Conservation (phyloP, 2,888 invertebrate species). For the Gymnosoma rotundatum region DNA sequence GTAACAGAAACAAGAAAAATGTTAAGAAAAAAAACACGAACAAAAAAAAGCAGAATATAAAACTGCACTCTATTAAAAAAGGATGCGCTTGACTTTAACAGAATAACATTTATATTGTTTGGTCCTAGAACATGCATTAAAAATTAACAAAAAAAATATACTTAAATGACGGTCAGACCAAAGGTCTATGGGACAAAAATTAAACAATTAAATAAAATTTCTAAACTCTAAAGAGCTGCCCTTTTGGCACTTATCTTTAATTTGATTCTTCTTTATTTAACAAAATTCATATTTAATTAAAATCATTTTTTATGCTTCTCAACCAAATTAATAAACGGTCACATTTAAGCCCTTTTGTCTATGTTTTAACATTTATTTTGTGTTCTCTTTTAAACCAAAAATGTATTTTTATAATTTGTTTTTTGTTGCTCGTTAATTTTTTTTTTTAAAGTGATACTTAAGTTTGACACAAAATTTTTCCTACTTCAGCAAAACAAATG, state of each 20-base stretch:
- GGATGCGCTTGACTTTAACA: not conserved
- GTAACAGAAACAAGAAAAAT: not conserved
- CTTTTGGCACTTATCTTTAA: too few species aligned
- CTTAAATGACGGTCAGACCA: conserved; percentile 5
- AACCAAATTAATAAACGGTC: too few species aligned
- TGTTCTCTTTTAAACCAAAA: not conserved
- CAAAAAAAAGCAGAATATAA: not conserved
- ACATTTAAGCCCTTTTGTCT: too few species aligned
- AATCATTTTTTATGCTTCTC: too few species aligned
- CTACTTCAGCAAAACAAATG: conserved; percentile 65
- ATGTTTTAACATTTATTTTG: not conserved
- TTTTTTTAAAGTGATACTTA: conserved; percentile 15
- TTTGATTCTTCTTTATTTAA: too few species aligned
- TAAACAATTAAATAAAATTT: not conserved
- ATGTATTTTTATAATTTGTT: not conserved
- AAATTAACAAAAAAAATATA: conserved; percentile 7
- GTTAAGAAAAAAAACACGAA: conserved; percentile 1
- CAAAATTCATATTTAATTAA: too few species aligned
- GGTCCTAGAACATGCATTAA: conserved; percentile 22
- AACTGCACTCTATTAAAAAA: not conserved
- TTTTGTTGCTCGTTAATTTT: not conserved
- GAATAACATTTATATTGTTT: not conserved
- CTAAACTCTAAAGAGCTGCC: too few species aligned
- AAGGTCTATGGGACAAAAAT: not conserved
- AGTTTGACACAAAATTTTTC: conserved; percentile 37